These are phyloP conservation scores for Colinus virginianus DNA, from an alignment of 2,113 vertebrate genomes.

Conservation along the genomic window DNA sequence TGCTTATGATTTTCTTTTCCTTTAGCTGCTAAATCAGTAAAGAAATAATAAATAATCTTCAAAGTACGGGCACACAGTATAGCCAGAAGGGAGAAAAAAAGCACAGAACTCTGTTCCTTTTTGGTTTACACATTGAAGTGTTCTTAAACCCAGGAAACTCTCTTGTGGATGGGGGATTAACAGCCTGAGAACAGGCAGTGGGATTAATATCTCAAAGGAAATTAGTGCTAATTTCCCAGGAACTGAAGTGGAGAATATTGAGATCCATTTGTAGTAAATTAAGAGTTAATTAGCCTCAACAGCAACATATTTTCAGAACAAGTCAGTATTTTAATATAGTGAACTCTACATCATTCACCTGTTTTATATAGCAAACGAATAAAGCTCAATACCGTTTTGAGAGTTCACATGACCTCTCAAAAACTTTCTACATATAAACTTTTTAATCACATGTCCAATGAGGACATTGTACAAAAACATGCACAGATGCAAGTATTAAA, in stretches of 20 bases:
- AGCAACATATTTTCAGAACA: not conserved
- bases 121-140: not conserved
- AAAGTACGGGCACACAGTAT: not conserved
- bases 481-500: not conserved
- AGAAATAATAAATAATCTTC: not conserved
- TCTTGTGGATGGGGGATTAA: not conserved
- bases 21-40: not conserved
- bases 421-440: not conserved
- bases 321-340: not conserved
- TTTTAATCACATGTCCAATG: not conserved
- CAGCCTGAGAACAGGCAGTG: not conserved
- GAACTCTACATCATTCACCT: not conserved
- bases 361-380: not conserved
- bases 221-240: not conserved
- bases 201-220: not conserved
- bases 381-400: not conserved
- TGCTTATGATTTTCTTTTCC: not conserved
- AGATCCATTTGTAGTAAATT: not conserved
- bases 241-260: not conserved
- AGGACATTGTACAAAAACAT: not conserved
- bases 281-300: not conserved
- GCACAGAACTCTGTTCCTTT: not conserved
- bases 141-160: not conserved
- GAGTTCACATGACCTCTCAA: not conserved
- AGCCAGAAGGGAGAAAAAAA: not conserved